A percentile compares a stretch with the other conserved stretches of the same genome.
phyloP scores from a whole-genome alignment of 1,140 invertebrate species.

The Berghia stephanieae region DNA sequence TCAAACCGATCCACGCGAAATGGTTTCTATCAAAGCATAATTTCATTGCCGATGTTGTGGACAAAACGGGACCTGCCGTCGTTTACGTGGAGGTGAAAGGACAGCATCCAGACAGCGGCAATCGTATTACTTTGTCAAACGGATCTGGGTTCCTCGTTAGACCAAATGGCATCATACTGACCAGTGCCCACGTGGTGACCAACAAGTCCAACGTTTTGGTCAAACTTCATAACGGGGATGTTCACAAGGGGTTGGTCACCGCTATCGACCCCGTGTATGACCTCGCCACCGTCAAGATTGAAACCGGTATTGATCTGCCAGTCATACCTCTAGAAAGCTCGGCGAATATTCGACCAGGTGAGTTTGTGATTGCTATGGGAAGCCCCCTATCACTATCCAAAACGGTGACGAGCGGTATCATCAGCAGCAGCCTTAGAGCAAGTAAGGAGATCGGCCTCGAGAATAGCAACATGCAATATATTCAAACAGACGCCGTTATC shows the following conservation, averaged over 20 bases:
- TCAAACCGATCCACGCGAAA: too few relatives aligned
- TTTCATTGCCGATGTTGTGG: constrained; percentile 92
- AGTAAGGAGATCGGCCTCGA: constrained; percentile 83
- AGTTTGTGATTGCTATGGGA: constrained; percentile 91
- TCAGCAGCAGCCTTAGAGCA: constrained; percentile 81
- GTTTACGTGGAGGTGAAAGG: constrained; percentile 88
- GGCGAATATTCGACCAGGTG: constrained; percentile 79
- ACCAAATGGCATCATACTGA: constrained; percentile 87
- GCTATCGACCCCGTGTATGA: constrained; percentile 85
- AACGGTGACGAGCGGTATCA: constrained; percentile 86
- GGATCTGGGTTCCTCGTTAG: constrained; percentile 91
- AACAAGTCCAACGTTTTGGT: constrained; percentile 76
- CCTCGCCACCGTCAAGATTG: constrained; percentile 73
- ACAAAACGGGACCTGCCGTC: constrained; percentile 79
- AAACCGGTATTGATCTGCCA: constrained; percentile 71
- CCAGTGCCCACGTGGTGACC: constrained; percentile 93
- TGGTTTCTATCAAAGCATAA: too few relatives aligned
- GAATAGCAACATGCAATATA: constrained; percentile 86
- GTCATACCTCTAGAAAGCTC: constrained; percentile 82
- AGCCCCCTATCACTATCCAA: constrained; percentile 86
- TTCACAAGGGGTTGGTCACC: constrained; percentile 80
- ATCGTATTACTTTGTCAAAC: constrained; percentile 75
- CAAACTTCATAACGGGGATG: constrained; percentile 71
- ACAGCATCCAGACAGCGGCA: constrained; percentile 70
- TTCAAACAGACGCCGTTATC: constrained; percentile 94